Percentiles rank a stretch among this genome's conserved stretches.
Evolutionary conservation across 2,113 vertebrate genomes (phyloP).

Genomic region (Corydoras sp.): DNA sequence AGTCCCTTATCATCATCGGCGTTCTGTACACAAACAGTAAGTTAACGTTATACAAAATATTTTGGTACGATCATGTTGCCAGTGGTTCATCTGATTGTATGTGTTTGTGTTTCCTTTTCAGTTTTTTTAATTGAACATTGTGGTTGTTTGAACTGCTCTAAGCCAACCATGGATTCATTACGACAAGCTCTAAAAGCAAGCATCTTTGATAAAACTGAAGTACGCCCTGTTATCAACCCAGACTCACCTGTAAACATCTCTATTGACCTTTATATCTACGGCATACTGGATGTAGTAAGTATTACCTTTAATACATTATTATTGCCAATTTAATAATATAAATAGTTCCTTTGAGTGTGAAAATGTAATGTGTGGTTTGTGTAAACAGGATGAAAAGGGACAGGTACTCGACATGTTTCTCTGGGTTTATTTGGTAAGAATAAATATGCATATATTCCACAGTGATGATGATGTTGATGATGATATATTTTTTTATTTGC

Average conservation of each 20-base stretch:
- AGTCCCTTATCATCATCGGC: background rate
- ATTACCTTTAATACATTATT: background rate
- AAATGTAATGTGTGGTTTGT: slow-evolving; percentile 17
- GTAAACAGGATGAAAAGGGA: slow-evolving; percentile 61
- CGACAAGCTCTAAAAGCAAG: slow-evolving; percentile 48
- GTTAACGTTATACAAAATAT: background rate
- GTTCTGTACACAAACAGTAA: background rate
- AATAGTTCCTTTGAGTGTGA: too few species aligned
- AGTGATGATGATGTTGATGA: too few species aligned
- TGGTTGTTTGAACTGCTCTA: slow-evolving; percentile 51
- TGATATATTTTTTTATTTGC: too few species aligned
- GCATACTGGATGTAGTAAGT: slow-evolving; percentile 67
- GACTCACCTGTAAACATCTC: slow-evolving; percentile 45
- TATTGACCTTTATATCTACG: slow-evolving; percentile 52
- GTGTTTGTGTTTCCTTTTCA: slow-evolving; percentile 27
- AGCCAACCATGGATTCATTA: slow-evolving; percentile 45
- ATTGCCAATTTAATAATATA: too few species aligned
- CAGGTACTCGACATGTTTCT: slow-evolving; percentile 58
- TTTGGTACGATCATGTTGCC: background rate
- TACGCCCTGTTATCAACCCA: slow-evolving; percentile 56
- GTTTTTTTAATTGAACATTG: slow-evolving; percentile 28
- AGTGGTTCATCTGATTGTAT: background rate
- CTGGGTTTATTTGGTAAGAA: slow-evolving; percentile 56
- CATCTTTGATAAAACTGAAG: slow-evolving; percentile 40
- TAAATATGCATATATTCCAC: too few species aligned